These are phyloP conservation scores for Drosophila mulleri DNA, from an alignment of 2,888 invertebrate genomes.

Conservation along the genomic window DNA sequence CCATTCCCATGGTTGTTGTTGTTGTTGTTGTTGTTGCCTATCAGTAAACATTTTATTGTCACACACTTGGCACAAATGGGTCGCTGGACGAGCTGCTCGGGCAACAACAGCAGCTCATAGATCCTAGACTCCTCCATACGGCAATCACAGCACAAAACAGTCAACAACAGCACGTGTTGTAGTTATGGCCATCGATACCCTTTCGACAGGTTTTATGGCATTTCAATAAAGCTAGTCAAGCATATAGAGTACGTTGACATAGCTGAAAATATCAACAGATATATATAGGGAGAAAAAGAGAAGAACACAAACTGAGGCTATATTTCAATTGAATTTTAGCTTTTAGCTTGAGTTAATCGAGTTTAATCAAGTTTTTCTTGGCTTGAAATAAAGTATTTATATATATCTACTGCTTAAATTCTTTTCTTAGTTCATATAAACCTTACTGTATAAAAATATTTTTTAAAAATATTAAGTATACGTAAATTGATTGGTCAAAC, in stretches of 20 bases:
- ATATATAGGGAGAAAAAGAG: not conserved
- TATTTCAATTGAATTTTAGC: not conserved
- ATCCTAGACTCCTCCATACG: slow-evolving; percentile 64
- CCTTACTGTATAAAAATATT: no score
- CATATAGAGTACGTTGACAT: no score
- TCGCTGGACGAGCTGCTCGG: slow-evolving; percentile 37
- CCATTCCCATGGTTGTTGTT: slow-evolving; percentile 6
- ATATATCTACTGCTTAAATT: no score
- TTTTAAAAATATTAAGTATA: no score
- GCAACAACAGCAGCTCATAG: slow-evolving; percentile 37
- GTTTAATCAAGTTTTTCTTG: no score
- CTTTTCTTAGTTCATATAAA: no score
- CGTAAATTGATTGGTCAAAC: no score
- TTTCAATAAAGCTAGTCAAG: slow-evolving; percentile 24
- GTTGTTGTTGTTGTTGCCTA: slow-evolving; percentile 52
- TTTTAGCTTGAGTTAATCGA: no score
- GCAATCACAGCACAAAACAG: slow-evolving; percentile 73
- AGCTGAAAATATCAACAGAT: not conserved
- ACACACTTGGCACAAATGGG: slow-evolving; percentile 79
- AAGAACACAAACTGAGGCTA: not conserved
- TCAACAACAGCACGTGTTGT: slow-evolving; percentile 66
- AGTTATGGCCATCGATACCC: slow-evolving; percentile 51
- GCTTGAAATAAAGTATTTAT: not conserved
- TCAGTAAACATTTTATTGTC: slow-evolving; percentile 82
- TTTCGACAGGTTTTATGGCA: slow-evolving; percentile 36